Evolutionary conservation across 2,888 invertebrate species (phyloP), one percentile per base, ranked within the genome.

Genomic region (Platerodrilus igneus): DNA sequence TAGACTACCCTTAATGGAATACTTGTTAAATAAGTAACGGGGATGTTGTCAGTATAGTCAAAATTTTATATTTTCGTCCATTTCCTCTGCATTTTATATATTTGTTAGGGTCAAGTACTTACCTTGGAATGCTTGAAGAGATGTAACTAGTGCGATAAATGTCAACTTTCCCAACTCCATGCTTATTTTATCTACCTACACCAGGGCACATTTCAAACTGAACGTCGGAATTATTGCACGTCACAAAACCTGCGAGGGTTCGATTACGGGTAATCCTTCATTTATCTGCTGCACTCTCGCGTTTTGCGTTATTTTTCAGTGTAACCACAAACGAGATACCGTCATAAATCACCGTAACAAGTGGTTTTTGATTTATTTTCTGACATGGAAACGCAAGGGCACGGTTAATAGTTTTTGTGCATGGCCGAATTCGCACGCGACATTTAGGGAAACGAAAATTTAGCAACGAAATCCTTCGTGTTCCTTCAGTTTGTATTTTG

Each of bases 301-400:
- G 50, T 48, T n/a, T n/a, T n/a, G n/a, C n/a, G n/a, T n/a, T n/a
- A n/a, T n/a, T n/a, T n/a, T n/a, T n/a, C n/a, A n/a, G n/a, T n/a
- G n/a, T n/a, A n/a, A n/a, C n/a, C n/a, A n/a, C n/a, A n/a, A 43
- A 44, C 40, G 37, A 29, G 41, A 48, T 48, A 36, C 31, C 31
- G 38, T 50, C 47, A 53, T 55, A 55, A 52, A 57, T 52, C 53
- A 51, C 44, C 42, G 55, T 56, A 56, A 57, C 56, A 56, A 56
- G 57, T 56, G 57, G 56, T 57, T 57, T 48, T 44, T 50, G 50
- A 50, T 54, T 53, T 51, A 47, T 52, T 41, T 39, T 22, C 34
- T 25, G 33, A 41, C 29, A 49, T 43, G 37, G 31, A 38, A 45
- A 49, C 37, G n/a, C n/a, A 38, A 43, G 47, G 39, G 41, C 47